phyloP scores from a whole-genome alignment of 2,797 vertebrate genomes.

The Sebastes minor region DNA sequence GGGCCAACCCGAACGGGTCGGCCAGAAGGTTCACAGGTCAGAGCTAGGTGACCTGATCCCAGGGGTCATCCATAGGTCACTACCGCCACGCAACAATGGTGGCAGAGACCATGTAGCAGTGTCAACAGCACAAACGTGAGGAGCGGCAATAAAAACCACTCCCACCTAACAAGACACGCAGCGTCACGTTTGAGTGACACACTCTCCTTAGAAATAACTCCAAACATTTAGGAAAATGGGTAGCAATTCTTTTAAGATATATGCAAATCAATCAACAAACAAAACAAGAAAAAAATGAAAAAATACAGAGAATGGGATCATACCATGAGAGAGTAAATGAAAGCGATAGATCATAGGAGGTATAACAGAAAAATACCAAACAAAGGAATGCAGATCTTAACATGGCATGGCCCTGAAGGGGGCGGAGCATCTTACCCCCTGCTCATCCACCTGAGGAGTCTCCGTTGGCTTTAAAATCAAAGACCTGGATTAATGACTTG shows the following conservation, averaged over 20 bases:
- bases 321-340: constrained; percentile 46
- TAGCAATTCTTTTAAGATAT: constrained; percentile 39
- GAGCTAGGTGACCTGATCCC: constrained; percentile 72
- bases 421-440: constrained; percentile 94
- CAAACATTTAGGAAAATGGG: constrained; percentile 62
- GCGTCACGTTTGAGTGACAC: constrained; percentile 84
- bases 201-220: constrained; percentile 69
- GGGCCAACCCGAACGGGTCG: constrained; percentile 70
- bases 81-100: constrained; percentile 70
- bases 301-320: constrained; percentile 44
- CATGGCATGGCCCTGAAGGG: constrained; percentile 71
- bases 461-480: constrained; percentile 99
- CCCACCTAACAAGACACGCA: constrained; percentile 57
- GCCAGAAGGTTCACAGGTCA: constrained; percentile 72
- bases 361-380: constrained; percentile 50
- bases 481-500: constrained; percentile 89
- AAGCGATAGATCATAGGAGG: constrained; percentile 45
- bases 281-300: constrained; percentile 26
- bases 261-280: constrained; percentile 61
- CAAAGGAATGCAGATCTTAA: constrained; percentile 70
- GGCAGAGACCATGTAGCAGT: constrained; percentile 81
- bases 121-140: constrained; percentile 81
- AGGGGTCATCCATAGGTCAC: constrained; percentile 76
- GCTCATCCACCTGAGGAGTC: constrained; percentile 96
- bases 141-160: constrained; percentile 59